Evolutionary conservation across 37 sponge, comb jelly and placozoan genomes (phyloP).

Genomic region (Chondrilla cf. caribensis): DNA sequence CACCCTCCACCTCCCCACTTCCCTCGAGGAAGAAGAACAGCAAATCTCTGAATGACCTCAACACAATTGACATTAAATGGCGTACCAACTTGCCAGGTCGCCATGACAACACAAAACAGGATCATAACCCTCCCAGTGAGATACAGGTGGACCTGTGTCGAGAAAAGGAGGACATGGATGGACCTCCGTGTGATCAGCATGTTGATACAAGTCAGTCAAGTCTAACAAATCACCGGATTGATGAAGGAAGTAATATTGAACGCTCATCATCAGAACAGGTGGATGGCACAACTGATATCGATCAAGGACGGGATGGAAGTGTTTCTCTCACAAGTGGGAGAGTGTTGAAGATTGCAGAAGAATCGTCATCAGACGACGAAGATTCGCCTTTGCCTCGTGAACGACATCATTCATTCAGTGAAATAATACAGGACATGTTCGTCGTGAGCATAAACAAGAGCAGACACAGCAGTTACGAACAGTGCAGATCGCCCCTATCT

Average conservation of each 20-base stretch:
- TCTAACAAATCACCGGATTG: too few species aligned
- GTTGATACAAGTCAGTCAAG: too few species aligned
- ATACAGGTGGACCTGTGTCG: background rate
- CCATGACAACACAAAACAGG: background rate
- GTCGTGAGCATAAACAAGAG: background rate
- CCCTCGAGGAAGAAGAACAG: background rate
- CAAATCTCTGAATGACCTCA: background rate
- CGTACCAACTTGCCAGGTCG: background rate
- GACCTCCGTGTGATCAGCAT: too few species aligned
- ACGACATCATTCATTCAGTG: background rate
- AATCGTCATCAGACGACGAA: background rate
- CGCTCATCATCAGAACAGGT: too few species aligned
- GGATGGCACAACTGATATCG: background rate
- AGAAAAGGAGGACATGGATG: background rate
- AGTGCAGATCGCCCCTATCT: background rate
- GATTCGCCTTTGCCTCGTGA: background rate
- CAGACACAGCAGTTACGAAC: background rate
- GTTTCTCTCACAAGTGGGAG: background rate
- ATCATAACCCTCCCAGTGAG: background rate
- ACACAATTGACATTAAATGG: too few species aligned
- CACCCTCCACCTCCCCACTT: background rate
- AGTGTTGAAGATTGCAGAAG: background rate
- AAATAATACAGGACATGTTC: conserved; percentile 1
- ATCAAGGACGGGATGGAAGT: background rate
- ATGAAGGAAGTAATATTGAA: too few species aligned